Conservation (phyloP, 1,140 invertebrate genomes). For the Caerostris extrusa region DNA sequence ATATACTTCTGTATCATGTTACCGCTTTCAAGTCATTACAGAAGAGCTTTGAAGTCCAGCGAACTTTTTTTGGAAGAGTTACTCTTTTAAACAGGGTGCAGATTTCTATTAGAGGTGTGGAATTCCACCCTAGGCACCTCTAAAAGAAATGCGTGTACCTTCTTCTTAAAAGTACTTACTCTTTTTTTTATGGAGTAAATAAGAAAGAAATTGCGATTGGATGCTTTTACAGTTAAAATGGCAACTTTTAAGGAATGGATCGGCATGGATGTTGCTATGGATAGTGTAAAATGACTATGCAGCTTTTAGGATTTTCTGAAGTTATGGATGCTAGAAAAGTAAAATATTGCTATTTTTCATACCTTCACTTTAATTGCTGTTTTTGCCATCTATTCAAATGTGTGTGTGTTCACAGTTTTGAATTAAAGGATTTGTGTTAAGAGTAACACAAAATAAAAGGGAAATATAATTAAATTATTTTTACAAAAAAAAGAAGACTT, state of each 20-base stretch:
- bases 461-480: no score
- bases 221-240: background rate
- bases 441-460: no score
- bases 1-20: constrained; percentile 4
- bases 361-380: no score
- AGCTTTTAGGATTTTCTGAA: no score
- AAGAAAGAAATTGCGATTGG: background rate
- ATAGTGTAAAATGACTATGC: no score
- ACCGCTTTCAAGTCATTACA: background rate
- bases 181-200: background rate
- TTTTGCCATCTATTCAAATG: no score
- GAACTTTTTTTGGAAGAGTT: background rate
- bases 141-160: background rate
- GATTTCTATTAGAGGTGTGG: background rate
- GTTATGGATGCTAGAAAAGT: no score
- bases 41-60: background rate
- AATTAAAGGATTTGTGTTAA: no score
- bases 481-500: no score
- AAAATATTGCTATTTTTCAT: no score
- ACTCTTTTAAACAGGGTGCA: background rate
- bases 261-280: no score
- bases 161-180: background rate
- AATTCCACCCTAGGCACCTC: background rate
- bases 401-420: no score
- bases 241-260: background rate